These are phyloP conservation scores for Notolepis coatsorum DNA, from an alignment of 2,797 vertebrate species.

Conservation along the genomic window DNA sequence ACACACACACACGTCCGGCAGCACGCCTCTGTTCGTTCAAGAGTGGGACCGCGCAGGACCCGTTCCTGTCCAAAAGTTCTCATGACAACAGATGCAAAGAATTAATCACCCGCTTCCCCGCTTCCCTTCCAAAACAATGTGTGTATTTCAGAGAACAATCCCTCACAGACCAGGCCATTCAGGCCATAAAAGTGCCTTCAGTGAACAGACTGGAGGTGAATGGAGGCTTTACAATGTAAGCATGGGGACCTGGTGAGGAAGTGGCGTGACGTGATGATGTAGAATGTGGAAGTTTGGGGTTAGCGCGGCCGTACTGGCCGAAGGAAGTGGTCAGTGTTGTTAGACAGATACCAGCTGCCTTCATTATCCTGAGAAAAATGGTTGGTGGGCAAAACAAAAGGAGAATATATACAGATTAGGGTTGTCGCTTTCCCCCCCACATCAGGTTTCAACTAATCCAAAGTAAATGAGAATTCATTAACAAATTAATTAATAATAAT, in stretches of 20 bases:
- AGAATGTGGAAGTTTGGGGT: slow-evolving; percentile 36
- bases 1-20: neutral
- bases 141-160: slow-evolving; percentile 59
- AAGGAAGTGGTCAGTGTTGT: slow-evolving; percentile 55
- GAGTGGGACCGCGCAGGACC: slow-evolving; percentile 30
- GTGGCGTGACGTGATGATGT: slow-evolving; percentile 32
- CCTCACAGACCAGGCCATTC: slow-evolving; percentile 38
- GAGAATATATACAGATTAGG: neutral
- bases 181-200: slow-evolving; percentile 29
- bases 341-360: slow-evolving; percentile 31
- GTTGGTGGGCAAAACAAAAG: slow-evolving; percentile 13
- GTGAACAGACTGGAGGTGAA: slow-evolving; percentile 2
- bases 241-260: neutral
- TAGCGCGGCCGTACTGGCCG: slow-evolving; percentile 1
- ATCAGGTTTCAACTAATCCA: no score
- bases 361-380: slow-evolving; percentile 31
- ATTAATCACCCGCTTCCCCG: slow-evolving; percentile 65
- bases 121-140: slow-evolving; percentile 67
- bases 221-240: slow-evolving; percentile 1
- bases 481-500: no score
- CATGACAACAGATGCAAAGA: slow-evolving; percentile 62
- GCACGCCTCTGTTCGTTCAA: slow-evolving; percentile 12
- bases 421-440: no score
- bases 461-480: no score
- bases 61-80: slow-evolving; percentile 52